Base-by-base conservation (phyloP, 2,113 vertebrate genomes). In the Gopherus evgoodei region DNA sequence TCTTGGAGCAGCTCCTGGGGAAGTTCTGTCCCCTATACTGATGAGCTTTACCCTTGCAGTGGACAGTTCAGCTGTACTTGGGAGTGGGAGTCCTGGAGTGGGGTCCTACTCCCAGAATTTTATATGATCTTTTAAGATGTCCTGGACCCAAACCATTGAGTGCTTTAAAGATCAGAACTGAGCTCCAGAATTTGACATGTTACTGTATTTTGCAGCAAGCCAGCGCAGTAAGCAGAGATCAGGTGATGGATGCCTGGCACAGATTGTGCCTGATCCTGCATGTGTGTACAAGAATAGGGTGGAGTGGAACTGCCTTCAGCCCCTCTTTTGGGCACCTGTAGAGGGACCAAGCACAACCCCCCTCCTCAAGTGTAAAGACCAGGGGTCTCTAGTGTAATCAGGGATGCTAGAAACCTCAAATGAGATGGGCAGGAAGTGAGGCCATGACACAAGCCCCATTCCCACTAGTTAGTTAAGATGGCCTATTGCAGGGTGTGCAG, bases 201-300 rank as follows among this genome's bases (percentile, higher is more conserved):
- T 49, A 21, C 16, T 59, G 19, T 75, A 13, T n/a, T 35, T 56
- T 78, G 75, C 11, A 31, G 72, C 56, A 81, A 13, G 76, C 81
- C 42, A 22, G 8, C 42, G 22, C 1, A 2, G 35, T 42, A 75
- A 42, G 21, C 38, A 42, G 38, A 65, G 76, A 81, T 29, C 25
- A 84, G 56, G 83, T 65, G 57, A 44, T 83, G 57, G 57, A 59
- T 31, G 14, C 83, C 13, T 54, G 81, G 31, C 24, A 3, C 13
- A 84, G 62, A 52, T 35, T 76, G 47, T 35, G 57, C 72, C 52
- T 69, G 59, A 38, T 42, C 81, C 47, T 84, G 35, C 38, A 6
- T 0, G 0, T 6, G 11, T 87, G 49, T 25, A n/a, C 22, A 76
- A 65, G 53, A 84, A 38, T 42, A 19, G 8, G n/a, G 35, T 21